Evolutionary conservation across 1,140 invertebrate species (phyloP), one percentile per base, ranked within the genome.

Genomic region (Nilaparvata lugens): DNA sequence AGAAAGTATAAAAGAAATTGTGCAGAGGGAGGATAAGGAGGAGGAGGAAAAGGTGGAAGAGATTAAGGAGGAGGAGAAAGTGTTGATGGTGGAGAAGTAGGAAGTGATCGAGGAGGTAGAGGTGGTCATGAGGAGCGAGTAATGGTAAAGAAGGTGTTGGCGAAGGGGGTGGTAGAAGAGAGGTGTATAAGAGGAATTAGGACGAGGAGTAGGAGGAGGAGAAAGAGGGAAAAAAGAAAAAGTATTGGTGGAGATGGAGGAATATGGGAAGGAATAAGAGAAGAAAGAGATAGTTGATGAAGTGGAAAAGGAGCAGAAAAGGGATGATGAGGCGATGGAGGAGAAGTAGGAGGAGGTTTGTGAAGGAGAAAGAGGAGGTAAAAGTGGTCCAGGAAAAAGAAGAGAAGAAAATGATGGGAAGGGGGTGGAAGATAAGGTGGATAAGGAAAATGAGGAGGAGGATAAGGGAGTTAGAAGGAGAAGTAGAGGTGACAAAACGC

Each of bases 141-240:
- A 40, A 43, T 21, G 57, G 42, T 55, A 14, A 52, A 4, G 51
- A 56, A 52, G 38, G 45, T n/a, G n/a, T n/a, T n/a, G n/a, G n/a
- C n/a, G n/a, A n/a, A n/a, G n/a, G n/a, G n/a, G n/a, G n/a, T n/a
- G n/a, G n/a, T n/a, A n/a, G n/a, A 38, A 56, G 59, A 24, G n/a
- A 13, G n/a, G n/a, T n/a, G 16, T 6, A 18, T 9, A 21, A 19
- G 51, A 18, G 58, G 4, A 21, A n/a, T n/a, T n/a, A n/a, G 52
- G 35, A 31, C 40, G 19, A 4, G 19, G 25, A 13, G n/a, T n/a
- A n/a, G n/a, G n/a, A n/a, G n/a, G n/a, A 9, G 28, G 9, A 28
- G 28, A 4, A 9, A 28, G 4, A 51, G 45, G n/a, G 45, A 14
- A 51, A 51, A 21, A n/a, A n/a, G n/a, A n/a, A n/a, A n/a, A n/a